phyloP scores from a whole-genome alignment of 2,888 invertebrate genomes.

The Lacanobia oleracea region DNA sequence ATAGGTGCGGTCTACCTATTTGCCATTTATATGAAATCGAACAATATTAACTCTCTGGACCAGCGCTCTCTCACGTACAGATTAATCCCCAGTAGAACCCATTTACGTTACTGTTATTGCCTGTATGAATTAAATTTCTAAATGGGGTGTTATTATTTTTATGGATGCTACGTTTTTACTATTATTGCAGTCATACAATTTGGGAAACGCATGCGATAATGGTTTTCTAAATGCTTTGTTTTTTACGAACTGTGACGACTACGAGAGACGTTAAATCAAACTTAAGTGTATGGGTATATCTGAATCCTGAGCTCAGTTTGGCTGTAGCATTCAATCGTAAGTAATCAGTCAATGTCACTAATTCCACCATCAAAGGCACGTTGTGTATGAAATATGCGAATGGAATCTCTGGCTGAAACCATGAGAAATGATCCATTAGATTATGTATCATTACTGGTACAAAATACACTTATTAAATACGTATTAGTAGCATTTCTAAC shows the following conservation, averaged over 20 bases:
- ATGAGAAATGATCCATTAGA: conserved; percentile 12
- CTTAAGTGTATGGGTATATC: neutral
- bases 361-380: conserved; percentile 24
- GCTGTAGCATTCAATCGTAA: conserved; percentile 14
- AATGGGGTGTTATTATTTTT: conserved; percentile 38
- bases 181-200: conserved; percentile 23
- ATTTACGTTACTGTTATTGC: conserved; percentile 45
- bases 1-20: conserved; percentile 49
- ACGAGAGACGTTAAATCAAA: neutral
- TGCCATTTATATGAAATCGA: conserved; percentile 50
- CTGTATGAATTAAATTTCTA: conserved; percentile 41
- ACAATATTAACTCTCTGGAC: conserved; percentile 49
- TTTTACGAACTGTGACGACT: neutral
- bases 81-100: conserved; percentile 52
- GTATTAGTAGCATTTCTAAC: conserved; percentile 12
- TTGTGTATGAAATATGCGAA: conserved; percentile 31
- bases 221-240: conserved; percentile 1
- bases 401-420: conserved; percentile 13
- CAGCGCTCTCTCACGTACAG: conserved; percentile 58
- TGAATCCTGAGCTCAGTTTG: conserved; percentile 4
- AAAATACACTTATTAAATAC: neutral
- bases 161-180: conserved; percentile 38
- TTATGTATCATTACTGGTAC: neutral
- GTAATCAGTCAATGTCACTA: conserved; percentile 44
- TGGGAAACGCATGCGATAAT: neutral